Conservation (phyloP, 2,113 vertebrate species). For the Sapayoa aenigma region DNA sequence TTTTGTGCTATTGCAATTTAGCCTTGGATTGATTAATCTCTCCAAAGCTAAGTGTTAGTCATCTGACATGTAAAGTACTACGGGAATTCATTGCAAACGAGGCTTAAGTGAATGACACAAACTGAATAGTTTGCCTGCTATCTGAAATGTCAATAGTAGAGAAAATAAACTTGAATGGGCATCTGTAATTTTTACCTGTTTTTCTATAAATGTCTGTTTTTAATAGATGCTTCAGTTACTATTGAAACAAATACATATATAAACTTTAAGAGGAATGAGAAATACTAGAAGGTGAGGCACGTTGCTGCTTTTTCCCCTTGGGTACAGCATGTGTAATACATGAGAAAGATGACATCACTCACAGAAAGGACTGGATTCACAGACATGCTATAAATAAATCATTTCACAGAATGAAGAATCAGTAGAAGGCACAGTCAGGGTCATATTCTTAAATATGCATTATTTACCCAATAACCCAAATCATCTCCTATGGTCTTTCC, state of each 20-base stretch:
- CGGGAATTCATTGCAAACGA: neutral
- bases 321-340: slow-evolving; percentile 13
- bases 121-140: neutral
- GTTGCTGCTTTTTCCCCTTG: neutral
- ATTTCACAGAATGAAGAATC: slow-evolving; percentile 9
- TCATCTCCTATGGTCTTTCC: neutral
- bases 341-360: slow-evolving; percentile 43
- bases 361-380: neutral
- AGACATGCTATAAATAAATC: slow-evolving; percentile 26
- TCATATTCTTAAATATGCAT: neutral
- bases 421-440: neutral
- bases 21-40: neutral
- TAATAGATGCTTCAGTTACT: neutral
- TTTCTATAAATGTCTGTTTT: neutral
- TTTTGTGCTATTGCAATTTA: neutral
- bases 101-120: neutral
- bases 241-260: neutral
- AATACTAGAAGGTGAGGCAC: neutral
- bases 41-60: neutral
- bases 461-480: neutral
- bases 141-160: neutral
- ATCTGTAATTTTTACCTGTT: neutral
- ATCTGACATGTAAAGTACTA: neutral
- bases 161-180: neutral
- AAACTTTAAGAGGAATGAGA: neutral